These are phyloP conservation scores for Papilio elwesi DNA, from an alignment of 2,888 invertebrate species.

Conservation along the genomic window DNA sequence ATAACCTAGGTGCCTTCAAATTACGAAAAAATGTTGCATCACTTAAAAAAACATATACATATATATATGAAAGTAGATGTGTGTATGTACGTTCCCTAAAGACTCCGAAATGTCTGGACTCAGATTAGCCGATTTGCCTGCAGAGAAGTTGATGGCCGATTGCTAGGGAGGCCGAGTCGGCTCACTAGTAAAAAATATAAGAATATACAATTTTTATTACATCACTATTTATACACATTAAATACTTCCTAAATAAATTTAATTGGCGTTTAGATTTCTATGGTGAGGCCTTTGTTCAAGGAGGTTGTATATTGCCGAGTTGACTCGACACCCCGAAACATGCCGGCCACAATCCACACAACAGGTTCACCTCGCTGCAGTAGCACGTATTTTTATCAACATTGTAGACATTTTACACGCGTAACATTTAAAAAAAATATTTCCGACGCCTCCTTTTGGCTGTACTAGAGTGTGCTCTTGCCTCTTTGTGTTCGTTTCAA, in stretches of 20 bases:
- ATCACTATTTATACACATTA: neutral
- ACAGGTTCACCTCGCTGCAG: constrained; percentile 34
- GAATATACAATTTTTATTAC: neutral
- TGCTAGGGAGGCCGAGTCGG: too few species aligned
- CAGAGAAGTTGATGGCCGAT: too few species aligned
- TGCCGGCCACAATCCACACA: constrained; percentile 13
- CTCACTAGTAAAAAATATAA: neutral
- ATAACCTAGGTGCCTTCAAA: too few species aligned
- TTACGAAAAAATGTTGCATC: too few species aligned
- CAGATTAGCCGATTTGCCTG: too few species aligned
- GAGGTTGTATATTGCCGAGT: constrained; percentile 19
- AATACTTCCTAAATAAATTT: neutral
- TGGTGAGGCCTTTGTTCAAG: constrained; percentile 7
- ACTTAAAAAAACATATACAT: too few species aligned
- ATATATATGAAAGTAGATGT: too few species aligned
- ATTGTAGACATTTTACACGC: constrained; percentile 20
- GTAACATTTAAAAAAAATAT: constrained; percentile 10
- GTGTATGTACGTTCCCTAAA: too few species aligned
- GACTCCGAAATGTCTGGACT: too few species aligned
- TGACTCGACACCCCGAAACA: constrained; percentile 13
- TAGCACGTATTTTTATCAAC: constrained; percentile 25
- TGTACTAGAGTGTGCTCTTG: neutral
- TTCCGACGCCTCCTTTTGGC: neutral
- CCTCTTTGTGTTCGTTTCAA: constrained; percentile 27
- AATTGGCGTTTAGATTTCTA: neutral